Evolutionary conservation across 1,140 invertebrate genomes (phyloP).

Genomic region (Coenobita brevimanus): DNA sequence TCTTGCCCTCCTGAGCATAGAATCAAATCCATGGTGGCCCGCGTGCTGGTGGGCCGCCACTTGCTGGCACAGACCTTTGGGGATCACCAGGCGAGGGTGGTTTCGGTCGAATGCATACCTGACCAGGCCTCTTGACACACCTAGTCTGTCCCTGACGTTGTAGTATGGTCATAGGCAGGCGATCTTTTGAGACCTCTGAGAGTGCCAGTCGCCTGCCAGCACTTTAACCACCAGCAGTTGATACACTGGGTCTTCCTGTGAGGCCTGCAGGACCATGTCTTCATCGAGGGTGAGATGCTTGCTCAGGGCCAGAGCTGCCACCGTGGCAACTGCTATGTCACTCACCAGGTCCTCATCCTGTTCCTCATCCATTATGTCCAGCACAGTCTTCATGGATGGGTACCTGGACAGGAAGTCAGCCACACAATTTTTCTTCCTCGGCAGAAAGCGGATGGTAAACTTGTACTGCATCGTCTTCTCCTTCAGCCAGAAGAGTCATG

Average conservation of each 20-base stretch:
- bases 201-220: too few relatives aligned
- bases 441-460: not conserved
- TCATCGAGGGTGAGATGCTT: not conserved
- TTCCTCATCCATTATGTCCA: not conserved
- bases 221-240: not conserved
- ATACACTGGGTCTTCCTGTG: not conserved
- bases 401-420: not conserved
- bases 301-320: constrained; percentile 1
- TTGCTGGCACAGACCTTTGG: not conserved
- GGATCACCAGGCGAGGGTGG: not conserved
- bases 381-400: not conserved
- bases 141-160: too few relatives aligned
- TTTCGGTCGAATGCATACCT: not conserved
- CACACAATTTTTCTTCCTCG: not conserved
- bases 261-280: not conserved
- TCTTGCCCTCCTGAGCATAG: too few relatives aligned
- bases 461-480: not conserved
- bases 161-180: too few relatives aligned
- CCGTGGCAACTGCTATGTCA: not conserved
- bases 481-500: not conserved
- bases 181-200: too few relatives aligned
- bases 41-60: not conserved
- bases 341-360: not conserved
- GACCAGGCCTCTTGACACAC: too few relatives aligned
- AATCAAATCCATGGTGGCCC: too few relatives aligned